Percentiles rank a stretch among this genome's conserved stretches.
These are phyloP conservation scores for Drosophila virilis DNA, from an alignment of 1,140 invertebrate genomes.

Conservation along the genomic window DNA sequence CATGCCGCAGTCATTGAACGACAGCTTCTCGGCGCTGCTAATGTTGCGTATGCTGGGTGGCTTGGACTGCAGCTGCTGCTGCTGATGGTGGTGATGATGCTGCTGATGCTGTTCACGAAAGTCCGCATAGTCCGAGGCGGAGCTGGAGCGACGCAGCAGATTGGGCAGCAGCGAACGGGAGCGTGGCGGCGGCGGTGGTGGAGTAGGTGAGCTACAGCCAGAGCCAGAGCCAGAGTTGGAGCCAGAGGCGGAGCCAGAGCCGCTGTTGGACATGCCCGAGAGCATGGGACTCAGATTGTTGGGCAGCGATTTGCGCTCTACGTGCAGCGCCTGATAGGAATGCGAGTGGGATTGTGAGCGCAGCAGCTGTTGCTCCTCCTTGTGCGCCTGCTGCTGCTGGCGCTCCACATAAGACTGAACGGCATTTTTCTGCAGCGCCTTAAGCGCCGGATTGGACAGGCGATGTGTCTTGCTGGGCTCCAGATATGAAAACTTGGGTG, in stretches of 20 bases:
- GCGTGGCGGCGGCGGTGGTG: slow-evolving; percentile 86
- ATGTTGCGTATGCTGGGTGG: slow-evolving; percentile 75
- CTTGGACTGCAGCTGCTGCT: slow-evolving; percentile 49
- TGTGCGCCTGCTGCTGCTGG: slow-evolving; percentile 85
- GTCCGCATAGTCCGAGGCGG: slow-evolving; percentile 88
- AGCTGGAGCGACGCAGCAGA: slow-evolving; percentile 87
- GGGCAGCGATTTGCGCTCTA: slow-evolving; percentile 73
- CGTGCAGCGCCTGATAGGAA: slow-evolving; percentile 47
- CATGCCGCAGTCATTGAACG: slow-evolving; percentile 82
- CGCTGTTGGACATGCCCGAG: slow-evolving; percentile 30
- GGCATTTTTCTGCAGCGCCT: slow-evolving; percentile 94
- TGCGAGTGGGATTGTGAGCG: slow-evolving; percentile 63
- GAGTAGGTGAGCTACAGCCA: slow-evolving; percentile 78
- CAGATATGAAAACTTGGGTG: slow-evolving; percentile 88
- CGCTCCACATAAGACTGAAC: slow-evolving; percentile 93
- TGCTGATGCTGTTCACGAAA: slow-evolving; percentile 80
- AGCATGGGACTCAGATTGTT: slow-evolving; percentile 68
- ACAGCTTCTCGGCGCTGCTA: slow-evolving; percentile 72
- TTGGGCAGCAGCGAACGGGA: slow-evolving; percentile 85
- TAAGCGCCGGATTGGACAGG: slow-evolving; percentile 91
- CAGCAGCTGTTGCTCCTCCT: slow-evolving; percentile 69
- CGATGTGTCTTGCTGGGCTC: slow-evolving; percentile 91
- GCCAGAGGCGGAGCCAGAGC: slow-evolving; percentile 35
- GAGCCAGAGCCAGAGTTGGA: slow-evolving; percentile 84
- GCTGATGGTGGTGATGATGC: slow-evolving; percentile 39